These are phyloP conservation scores for Mesocricetus auratus DNA, from an alignment of 2,113 vertebrate species.

Conservation along the genomic window DNA sequence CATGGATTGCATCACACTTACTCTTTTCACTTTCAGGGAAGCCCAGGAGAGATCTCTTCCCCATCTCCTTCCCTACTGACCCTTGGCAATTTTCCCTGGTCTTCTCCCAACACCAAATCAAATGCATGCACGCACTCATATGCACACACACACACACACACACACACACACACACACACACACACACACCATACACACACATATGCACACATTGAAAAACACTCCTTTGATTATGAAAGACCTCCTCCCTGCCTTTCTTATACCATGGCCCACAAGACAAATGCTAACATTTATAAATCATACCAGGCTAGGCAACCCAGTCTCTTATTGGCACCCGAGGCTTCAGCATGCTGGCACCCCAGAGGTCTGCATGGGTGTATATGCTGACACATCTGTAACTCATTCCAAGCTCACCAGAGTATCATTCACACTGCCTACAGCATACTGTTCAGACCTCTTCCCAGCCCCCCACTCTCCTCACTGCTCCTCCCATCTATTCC, in stretches of 20 bases:
- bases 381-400: constrained; percentile 7
- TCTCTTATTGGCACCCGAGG: not conserved
- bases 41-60: not conserved
- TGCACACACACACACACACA: not conserved
- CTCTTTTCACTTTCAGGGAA: not conserved
- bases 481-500: too few species aligned
- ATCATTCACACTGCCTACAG: not conserved
- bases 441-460: not conserved
- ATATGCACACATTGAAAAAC: not conserved
- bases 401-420: not conserved
- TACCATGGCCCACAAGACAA: not conserved
- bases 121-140: fast-evolving
- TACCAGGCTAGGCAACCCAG: not conserved
- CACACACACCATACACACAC: not conserved
- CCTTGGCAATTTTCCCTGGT: not conserved
- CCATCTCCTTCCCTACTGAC: too few species aligned
- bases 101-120: not conserved
- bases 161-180: not conserved
- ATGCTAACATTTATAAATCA: not conserved
- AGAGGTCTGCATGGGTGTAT: not conserved
- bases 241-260: not conserved
- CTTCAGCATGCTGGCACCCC: not conserved
- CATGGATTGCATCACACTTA: not conserved
- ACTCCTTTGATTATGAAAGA: not conserved
- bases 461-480: fast-evolving